Base-by-base conservation (phyloP, 2,113 vertebrate genomes). In the Lepus timidus region DNA sequence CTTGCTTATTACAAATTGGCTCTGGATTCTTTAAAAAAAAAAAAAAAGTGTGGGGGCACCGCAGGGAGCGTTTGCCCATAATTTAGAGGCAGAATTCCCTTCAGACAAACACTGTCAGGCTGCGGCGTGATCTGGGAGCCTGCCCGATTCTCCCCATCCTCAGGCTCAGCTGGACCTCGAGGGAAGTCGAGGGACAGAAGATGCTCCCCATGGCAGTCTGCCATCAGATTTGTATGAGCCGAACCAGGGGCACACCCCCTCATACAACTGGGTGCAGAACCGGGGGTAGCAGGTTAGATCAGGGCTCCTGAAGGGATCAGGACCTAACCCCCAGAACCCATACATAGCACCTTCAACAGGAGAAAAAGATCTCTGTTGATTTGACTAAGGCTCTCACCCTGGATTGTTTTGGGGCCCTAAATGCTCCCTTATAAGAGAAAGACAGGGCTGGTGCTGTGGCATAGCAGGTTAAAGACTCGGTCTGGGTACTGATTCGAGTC, bases 1-100 rank as follows among this genome's bases (percentile, higher is more conserved):
- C 98, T 97, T 98, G 94, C 98, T 98, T 98, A 98, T 98, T 98
- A 98, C 95, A 98, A 97, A 98, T 98, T 98, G 98, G 97, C 98
- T 98, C 97, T 88, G 97, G 97, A 93, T 96, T 88, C 49, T 91
- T 44, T 7, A 44, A 44, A 44, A 44, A 39, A 39, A 39, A 39
- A 39, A 39, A 39, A 93, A 96, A 86, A 93, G 76, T 81, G 8
- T 39, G 17, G 64, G 20, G 27, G 33, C 39, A 44, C 95, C 95
- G 39, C 39, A 49, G 96, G 49, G 96, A 98, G 97, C 98, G 98
- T 98, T 98, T 98, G 98, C 97, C 98, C 97, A 98, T 98, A 98
- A 98, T 97, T 98, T 96, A 97, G 91, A 96, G 94, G 88, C 95
- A 97, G 97, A 97, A 96, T 96, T 96, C 96, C 89, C 81, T 94